Evolutionary conservation across 2,797 vertebrate species (phyloP).

Genomic region (Oreochromis grahami): DNA sequence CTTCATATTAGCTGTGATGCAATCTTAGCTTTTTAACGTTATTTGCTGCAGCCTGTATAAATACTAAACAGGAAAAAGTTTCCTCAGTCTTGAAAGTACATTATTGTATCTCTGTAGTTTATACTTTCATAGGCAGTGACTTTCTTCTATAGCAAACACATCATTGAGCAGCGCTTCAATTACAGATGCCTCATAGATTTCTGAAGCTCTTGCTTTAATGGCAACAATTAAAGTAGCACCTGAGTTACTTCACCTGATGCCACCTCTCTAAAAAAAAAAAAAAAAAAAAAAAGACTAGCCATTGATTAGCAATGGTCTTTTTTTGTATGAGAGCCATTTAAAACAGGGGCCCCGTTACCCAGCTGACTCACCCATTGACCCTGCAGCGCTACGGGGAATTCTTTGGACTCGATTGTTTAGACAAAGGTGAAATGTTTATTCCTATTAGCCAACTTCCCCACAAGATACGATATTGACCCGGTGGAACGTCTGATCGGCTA

Average conservation of each 20-base stretch:
- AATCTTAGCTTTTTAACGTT: neutral
- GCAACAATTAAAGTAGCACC: constrained; percentile 66
- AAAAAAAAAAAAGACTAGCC: constrained; percentile 28
- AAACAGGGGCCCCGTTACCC: constrained; percentile 31
- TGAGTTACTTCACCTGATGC: constrained; percentile 44
- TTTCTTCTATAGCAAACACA: neutral
- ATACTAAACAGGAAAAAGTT: neutral
- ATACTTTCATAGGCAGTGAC: neutral
- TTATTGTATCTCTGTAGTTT: neutral
- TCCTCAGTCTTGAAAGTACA: neutral
- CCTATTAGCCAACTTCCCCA: constrained; percentile 69
- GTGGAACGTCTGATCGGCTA: constrained; percentile 59
- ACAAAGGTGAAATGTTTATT: constrained; percentile 81
- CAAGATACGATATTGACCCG: constrained; percentile 70
- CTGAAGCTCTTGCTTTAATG: neutral
- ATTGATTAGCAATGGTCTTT: constrained; percentile 53
- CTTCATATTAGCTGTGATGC: neutral
- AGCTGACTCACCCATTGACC: constrained; percentile 60
- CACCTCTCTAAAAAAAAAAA: neutral
- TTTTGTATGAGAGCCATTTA: constrained; percentile 45
- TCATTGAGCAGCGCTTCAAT: neutral
- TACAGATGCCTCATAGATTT: constrained; percentile 33
- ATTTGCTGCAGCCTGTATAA: neutral
- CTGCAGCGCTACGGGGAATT: constrained; percentile 57
- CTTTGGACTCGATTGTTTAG: constrained; percentile 69